phyloP scores from a whole-genome alignment of 2,113 vertebrate species.

The Choloepus hoffmanni region DNA sequence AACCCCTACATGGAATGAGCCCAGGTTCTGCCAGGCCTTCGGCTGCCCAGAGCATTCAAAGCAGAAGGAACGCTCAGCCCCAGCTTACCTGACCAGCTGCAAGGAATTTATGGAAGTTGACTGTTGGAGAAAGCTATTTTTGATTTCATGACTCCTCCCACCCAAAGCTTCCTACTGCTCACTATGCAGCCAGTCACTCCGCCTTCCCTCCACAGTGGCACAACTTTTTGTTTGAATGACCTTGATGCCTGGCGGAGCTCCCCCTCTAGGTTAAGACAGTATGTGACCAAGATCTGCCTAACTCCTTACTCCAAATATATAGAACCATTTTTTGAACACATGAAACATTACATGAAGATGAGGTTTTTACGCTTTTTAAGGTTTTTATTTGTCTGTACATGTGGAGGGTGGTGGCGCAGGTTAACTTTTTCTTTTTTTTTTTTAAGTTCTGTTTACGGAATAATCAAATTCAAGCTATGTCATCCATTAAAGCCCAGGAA shows the following conservation, averaged over 20 bases:
- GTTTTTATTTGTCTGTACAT: background rate
- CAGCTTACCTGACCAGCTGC: conserved; percentile 80
- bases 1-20: background rate
- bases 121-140: conserved; percentile 72
- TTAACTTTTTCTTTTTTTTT: background rate
- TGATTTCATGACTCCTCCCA: conserved; percentile 75
- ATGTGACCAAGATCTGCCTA: background rate
- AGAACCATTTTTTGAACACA: background rate
- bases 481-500: conserved; percentile 29
- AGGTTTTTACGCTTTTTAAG: conserved; percentile 52
- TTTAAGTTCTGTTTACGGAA: background rate
- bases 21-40: conserved; percentile 23
- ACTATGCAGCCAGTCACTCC: conserved; percentile 41
- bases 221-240: conserved; percentile 56
- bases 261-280: conserved; percentile 53
- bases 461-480: conserved; percentile 58
- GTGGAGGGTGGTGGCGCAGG: background rate
- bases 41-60: conserved; percentile 28
- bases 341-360: conserved; percentile 8
- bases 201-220: conserved; percentile 56
- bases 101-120: conserved; percentile 79
- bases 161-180: conserved; percentile 66
- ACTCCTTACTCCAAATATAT: background rate
- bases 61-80: conserved; percentile 24
- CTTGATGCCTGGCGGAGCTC: conserved; percentile 46